Evolutionary conservation across 1,140 invertebrate species (phyloP).

Genomic region (Thereuonema tuberculata): DNA sequence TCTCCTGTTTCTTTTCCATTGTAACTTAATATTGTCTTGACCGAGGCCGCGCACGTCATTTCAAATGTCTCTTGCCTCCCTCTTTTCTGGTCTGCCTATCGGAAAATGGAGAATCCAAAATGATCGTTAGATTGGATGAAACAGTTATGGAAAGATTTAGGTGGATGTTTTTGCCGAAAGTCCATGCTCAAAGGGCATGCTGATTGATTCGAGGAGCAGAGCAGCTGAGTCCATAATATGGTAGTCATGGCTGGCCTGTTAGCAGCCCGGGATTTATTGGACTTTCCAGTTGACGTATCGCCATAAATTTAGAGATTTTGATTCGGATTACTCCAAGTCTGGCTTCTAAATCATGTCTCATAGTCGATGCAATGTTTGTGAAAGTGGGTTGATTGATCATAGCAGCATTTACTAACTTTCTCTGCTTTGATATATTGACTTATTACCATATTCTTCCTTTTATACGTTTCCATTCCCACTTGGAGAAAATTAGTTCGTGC

Average conservation of each 20-base stretch:
- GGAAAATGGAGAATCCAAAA: background rate
- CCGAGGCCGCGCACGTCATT: too few relatives aligned
- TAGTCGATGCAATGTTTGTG: background rate
- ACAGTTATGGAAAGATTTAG: background rate
- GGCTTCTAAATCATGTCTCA: background rate
- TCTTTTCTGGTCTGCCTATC: background rate
- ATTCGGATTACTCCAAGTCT: background rate
- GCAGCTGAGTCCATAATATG: background rate
- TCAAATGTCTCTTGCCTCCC: background rate
- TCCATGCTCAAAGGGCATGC: background rate
- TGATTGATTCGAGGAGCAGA: background rate
- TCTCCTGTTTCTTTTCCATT: too few relatives aligned
- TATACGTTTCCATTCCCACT: too few relatives aligned
- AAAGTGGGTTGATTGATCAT: too few relatives aligned
- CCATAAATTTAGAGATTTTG: conserved; percentile 4
- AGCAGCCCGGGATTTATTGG: background rate
- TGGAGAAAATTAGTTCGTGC: too few relatives aligned
- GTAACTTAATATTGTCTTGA: too few relatives aligned
- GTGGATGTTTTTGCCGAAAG: background rate
- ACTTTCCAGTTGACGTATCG: conserved; percentile 5
- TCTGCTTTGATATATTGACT: too few relatives aligned
- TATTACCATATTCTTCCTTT: too few relatives aligned
- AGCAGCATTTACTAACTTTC: too few relatives aligned
- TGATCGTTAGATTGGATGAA: background rate
- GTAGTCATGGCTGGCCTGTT: background rate